Conservation (phyloP, 2,113 vertebrate genomes). For the Chlamydotis undulata region DNA sequence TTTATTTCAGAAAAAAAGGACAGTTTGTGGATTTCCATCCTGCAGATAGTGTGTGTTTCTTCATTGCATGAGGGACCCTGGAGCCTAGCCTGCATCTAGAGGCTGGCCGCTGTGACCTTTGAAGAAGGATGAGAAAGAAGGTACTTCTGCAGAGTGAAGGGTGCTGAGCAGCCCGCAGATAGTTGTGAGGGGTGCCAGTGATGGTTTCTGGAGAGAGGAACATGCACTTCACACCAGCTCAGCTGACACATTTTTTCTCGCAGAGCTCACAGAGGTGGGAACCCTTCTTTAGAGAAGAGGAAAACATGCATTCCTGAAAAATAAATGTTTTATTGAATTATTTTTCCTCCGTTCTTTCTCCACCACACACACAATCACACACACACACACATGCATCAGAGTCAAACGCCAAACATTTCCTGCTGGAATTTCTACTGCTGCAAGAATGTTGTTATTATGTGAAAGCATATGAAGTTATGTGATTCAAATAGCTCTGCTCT, state of each 20-base stretch:
- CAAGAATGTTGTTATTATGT: background rate
- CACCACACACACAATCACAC: background rate
- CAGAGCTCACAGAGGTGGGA: background rate
- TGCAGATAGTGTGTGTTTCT: background rate
- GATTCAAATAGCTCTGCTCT: background rate
- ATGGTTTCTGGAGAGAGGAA: background rate
- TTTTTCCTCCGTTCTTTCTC: background rate
- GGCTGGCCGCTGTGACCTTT: background rate
- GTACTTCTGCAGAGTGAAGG: background rate
- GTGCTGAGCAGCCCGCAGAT: background rate
- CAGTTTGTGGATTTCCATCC: background rate
- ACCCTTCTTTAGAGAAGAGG: background rate
- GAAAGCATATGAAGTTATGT: background rate
- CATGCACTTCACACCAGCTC: background rate
- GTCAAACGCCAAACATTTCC: background rate
- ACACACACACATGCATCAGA: background rate
- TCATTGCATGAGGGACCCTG: accelerated
- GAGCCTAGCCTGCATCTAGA: background rate
- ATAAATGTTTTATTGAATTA: background rate
- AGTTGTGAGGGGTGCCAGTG: background rate
- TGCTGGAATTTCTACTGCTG: background rate
- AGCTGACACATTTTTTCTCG: background rate
- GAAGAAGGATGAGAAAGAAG: background rate
- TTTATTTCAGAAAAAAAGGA: background rate
- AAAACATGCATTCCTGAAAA: background rate